Evolutionary conservation across 1,140 invertebrate genomes (phyloP).

Genomic region (Vollenhovia emeryi): DNA sequence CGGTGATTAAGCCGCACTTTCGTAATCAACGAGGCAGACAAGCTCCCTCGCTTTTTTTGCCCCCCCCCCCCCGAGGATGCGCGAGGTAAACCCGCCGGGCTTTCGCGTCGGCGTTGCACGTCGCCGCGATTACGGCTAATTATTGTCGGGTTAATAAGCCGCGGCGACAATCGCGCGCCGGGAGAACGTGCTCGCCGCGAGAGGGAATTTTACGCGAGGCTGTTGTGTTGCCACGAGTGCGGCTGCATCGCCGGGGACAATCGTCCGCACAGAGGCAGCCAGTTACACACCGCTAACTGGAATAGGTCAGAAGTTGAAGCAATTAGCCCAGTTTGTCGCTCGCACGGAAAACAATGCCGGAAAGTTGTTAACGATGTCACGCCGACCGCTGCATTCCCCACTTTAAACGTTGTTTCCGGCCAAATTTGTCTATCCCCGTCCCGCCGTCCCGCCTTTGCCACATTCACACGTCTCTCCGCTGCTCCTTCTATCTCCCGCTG

Average conservation of each 20-base stretch:
- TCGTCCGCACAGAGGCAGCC: slow-evolving; percentile 65
- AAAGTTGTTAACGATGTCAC: slow-evolving; percentile 79
- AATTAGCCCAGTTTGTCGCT: slow-evolving; percentile 80
- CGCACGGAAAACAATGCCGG: slow-evolving; percentile 77
- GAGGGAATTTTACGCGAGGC: slow-evolving; percentile 56
- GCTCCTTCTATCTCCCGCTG: slow-evolving; percentile 12
- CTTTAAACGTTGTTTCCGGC: slow-evolving; percentile 73
- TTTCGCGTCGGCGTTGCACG: slow-evolving; percentile 35
- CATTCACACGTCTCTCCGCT: neutral
- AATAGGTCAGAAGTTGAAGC: slow-evolving; percentile 79
- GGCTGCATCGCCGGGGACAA: slow-evolving; percentile 54
- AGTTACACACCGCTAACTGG: slow-evolving; percentile 67
- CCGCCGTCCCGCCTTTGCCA: neutral
- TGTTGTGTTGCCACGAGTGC: slow-evolving; percentile 34
- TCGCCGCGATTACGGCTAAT: slow-evolving; percentile 70
- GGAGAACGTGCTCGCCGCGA: slow-evolving; percentile 19
- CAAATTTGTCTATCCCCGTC: slow-evolving; percentile 62
- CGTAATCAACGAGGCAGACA: neutral
- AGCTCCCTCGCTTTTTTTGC: neutral
- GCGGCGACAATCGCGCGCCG: slow-evolving; percentile 63
- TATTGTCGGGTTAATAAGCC: slow-evolving; percentile 71
- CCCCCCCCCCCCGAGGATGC: too few relatives aligned
- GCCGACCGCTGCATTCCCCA: slow-evolving; percentile 60
- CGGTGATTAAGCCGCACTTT: slow-evolving; percentile 23
- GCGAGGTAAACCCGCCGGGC: neutral